Percentiles rank a stretch among this genome's conserved stretches.
Conservation (phyloP, 2,797 vertebrate species). For the Acridotheres tristis region DNA sequence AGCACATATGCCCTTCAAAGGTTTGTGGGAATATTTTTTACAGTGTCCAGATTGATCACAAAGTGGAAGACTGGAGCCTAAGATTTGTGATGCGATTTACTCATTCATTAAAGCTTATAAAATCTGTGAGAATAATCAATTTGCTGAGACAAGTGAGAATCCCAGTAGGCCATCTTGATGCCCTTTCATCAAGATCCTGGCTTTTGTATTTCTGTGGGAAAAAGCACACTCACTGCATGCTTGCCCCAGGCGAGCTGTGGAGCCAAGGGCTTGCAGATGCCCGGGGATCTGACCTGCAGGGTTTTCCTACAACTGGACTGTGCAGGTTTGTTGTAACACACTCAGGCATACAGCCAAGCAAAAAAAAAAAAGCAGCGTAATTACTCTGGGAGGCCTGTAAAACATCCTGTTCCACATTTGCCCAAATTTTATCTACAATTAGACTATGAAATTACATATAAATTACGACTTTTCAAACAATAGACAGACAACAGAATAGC, state of each 20-base stretch:
- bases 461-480: slow-evolving; percentile 33
- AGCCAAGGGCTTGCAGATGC: background rate
- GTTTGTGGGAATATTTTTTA: slow-evolving; percentile 71
- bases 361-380: background rate
- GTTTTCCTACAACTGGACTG: background rate
- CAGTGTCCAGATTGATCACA: background rate
- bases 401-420: background rate
- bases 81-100: background rate
- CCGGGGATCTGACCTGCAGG: background rate
- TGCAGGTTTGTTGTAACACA: background rate
- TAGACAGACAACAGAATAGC: background rate
- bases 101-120: background rate
- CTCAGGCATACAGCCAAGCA: slow-evolving; percentile 6
- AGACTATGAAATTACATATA: background rate
- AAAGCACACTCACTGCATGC: background rate
- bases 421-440: slow-evolving; percentile 34
- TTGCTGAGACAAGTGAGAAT: background rate
- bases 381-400: slow-evolving; percentile 23
- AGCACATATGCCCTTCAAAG: slow-evolving; percentile 88
- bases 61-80: background rate
- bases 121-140: background rate
- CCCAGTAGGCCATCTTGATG: background rate
- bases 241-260: background rate
- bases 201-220: background rate
- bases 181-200: background rate